Evolutionary conservation across 2,113 vertebrate genomes (phyloP), one percentile per base, ranked within the genome.

Genomic region (Sturnus vulgaris): DNA sequence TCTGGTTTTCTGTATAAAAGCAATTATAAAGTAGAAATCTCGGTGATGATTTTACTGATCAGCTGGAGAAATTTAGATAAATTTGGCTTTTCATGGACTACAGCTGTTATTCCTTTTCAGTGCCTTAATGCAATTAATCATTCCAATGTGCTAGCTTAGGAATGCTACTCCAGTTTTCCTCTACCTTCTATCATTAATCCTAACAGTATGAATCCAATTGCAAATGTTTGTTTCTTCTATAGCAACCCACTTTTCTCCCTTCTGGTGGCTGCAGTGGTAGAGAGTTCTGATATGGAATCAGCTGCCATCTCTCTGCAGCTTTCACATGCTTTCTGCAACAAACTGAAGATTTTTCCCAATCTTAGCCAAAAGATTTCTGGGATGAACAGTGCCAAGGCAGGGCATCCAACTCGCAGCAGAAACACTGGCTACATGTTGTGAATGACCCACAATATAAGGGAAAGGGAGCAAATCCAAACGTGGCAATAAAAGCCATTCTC

Each of bases 11-110:
- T 91, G 75, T 71, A 40, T 89, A 94, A 93, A 90, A 84, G 46
- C 28, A 4, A 88, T 86, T 95, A 85, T 17, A 24, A 91, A 95
- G 71, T 89, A 66, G 78, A 88, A 96, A 79, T 65, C 92, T 90
- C 63, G 8, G 59, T 94, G 93, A 96, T 95, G 79, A 92, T 97
- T 97, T 96, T 97, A 98, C 91, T 90, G 93, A 98, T 98, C 97
- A 97, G 86, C 95, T 97, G 95, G 84, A 98, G 97, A 98, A 97
- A 98, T 97, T 93, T 96, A 97, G 98, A 98, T 96, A 97, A 97
- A 98, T 98, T 93, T 98, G 96, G 95, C 93, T 95, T 97, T 97
- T 94, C 90, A 88, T 81, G 83, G 95, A 96, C 92, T 96, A 92
- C 97, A 98, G 97, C 97, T 98, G 98, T 96, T 98, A 94, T 91